These are phyloP conservation scores for Nasua narica DNA, from an alignment of 2,797 vertebrate species.

Conservation along the genomic window DNA sequence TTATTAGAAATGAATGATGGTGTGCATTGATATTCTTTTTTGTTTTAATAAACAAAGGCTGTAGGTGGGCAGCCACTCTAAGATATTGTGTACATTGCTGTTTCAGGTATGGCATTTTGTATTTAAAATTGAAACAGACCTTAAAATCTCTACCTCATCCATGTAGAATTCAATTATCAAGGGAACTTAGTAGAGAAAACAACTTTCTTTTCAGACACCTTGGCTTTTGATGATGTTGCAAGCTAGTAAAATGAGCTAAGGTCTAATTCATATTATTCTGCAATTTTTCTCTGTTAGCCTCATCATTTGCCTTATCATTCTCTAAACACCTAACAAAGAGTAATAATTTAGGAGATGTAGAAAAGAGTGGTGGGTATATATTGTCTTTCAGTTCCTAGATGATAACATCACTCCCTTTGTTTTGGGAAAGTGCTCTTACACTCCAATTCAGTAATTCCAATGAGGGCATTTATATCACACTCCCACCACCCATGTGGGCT, in stretches of 20 bases:
- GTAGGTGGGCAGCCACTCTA: not conserved
- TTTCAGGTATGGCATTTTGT: not conserved
- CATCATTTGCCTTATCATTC: not conserved
- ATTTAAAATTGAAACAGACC: not conserved
- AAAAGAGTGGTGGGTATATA: not conserved
- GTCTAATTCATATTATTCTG: not conserved
- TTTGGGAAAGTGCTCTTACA: not conserved
- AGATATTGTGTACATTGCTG: not conserved
- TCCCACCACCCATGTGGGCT: not conserved
- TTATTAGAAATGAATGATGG: not conserved
- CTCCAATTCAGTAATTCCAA: not conserved
- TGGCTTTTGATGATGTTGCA: not conserved
- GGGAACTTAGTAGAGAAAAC: not conserved
- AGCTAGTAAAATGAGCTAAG: not conserved
- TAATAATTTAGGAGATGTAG: not conserved
- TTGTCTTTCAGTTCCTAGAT: not conserved
- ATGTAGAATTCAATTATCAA: not conserved
- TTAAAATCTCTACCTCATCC: not conserved
- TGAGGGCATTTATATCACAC: not conserved
- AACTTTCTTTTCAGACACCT: not conserved
- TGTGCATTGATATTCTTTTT: not conserved
- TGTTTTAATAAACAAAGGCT: not conserved
- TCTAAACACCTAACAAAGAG: not conserved
- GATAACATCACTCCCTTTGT: not conserved
- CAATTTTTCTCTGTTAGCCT: not conserved